A percentile compares a stretch with the other conserved stretches of the same genome.
These are phyloP conservation scores for Idaea aversata DNA, from an alignment of 2,888 invertebrate genomes.

Conservation along the genomic window DNA sequence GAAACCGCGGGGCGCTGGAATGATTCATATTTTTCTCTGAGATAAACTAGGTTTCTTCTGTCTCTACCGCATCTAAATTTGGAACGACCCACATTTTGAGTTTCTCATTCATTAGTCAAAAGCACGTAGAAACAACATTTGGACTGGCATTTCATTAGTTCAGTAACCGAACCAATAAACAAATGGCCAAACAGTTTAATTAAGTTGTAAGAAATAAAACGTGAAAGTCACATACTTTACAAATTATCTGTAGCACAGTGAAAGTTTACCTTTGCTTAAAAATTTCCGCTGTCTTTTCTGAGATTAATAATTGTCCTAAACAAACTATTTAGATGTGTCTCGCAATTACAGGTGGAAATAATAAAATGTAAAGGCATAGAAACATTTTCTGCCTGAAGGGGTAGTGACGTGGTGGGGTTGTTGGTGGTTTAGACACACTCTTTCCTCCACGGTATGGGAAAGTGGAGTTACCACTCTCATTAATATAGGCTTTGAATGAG, in stretches of 20 bases:
- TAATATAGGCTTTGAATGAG: too few species aligned
- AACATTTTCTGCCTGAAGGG: too few species aligned
- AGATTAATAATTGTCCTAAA: slow-evolving; percentile 13
- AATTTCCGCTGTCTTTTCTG: slow-evolving; percentile 13
- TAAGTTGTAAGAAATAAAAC: slow-evolving; percentile 9
- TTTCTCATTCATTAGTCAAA: not conserved
- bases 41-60: slow-evolving; percentile 14
- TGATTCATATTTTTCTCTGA: not conserved
- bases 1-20: too few species aligned
- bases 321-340: not conserved
- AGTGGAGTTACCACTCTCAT: too few species aligned
- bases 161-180: not conserved
- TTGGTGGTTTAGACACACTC: too few species aligned
- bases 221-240: slow-evolving; percentile 18
- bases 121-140: slow-evolving; percentile 1
- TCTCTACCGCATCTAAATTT: slow-evolving; percentile 6
- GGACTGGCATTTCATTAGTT: slow-evolving; percentile 1
- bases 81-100: slow-evolving; percentile 17
- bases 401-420: too few species aligned
- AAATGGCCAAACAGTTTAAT: not conserved
- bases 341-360: not conserved
- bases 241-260: slow-evolving; percentile 15
- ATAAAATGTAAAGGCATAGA: not conserved
- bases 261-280: slow-evolving; percentile 18
- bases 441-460: too few species aligned